Evolutionary conservation across 2,113 vertebrate species (phyloP).

Genomic region (Sinocyclocheilus anophthalmus): DNA sequence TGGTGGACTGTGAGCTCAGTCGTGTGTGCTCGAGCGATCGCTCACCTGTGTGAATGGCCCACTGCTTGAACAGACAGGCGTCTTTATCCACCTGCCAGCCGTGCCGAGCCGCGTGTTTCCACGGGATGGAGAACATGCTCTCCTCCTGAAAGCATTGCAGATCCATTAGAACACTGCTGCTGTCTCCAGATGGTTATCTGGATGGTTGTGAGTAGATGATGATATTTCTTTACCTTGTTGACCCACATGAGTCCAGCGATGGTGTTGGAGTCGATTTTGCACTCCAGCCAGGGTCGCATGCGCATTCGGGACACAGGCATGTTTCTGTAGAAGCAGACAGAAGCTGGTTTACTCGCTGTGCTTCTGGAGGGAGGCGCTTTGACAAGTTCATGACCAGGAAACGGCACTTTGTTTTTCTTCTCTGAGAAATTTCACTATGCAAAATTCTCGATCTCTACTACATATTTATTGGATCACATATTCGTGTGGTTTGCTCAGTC

Average conservation of each 20-base stretch:
- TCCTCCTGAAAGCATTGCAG: conserved; percentile 77
- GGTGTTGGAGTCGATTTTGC: conserved; percentile 84
- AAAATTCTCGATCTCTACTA: neutral
- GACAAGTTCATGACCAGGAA: neutral
- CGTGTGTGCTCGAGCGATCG: neutral
- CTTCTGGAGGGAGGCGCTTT: neutral
- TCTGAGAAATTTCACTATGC: neutral
- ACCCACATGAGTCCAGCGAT: conserved; percentile 88
- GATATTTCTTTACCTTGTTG: conserved; percentile 81
- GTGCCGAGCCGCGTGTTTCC: conserved; percentile 96
- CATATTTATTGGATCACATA: neutral
- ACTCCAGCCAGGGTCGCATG: conserved; percentile 95
- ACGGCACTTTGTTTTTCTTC: neutral
- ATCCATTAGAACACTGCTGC: neutral
- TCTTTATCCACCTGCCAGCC: conserved; percentile 96
- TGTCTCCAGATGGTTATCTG: no score
- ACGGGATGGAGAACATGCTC: conserved; percentile 90
- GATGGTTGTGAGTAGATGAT: no score
- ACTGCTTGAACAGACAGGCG: conserved; percentile 88
- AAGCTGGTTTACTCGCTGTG: neutral
- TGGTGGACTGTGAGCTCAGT: no score
- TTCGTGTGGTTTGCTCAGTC: no score
- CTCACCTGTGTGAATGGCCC: conserved; percentile 97
- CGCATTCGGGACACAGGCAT: conserved; percentile 94
- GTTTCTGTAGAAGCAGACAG: conserved; percentile 53